phyloP scores from a whole-genome alignment of 64 coral and sea anemone species.

The Pocillopora damicornis region DNA sequence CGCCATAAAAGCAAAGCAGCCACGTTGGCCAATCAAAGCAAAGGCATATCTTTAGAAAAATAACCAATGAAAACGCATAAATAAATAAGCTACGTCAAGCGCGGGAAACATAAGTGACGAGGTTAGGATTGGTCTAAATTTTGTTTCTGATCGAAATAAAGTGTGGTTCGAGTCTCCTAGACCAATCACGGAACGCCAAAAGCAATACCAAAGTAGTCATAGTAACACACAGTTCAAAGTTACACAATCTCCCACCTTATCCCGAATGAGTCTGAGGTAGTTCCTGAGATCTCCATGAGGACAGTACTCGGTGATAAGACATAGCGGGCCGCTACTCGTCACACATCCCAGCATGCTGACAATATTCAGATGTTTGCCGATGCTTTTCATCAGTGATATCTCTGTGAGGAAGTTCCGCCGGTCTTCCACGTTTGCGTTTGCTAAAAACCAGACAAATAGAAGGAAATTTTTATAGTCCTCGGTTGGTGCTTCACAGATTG shows the following conservation, averaged over 20 bases:
- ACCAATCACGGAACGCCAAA: no score
- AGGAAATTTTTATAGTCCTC: background rate
- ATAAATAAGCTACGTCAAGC: no score
- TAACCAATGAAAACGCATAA: no score
- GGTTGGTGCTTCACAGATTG: no score
- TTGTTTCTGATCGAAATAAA: no score
- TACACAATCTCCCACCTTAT: slow-evolving; percentile 48
- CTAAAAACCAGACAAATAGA: background rate
- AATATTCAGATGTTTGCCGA: slow-evolving; percentile 85
- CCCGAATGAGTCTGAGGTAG: slow-evolving; percentile 67
- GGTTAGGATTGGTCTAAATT: no score
- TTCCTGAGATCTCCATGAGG: slow-evolving; percentile 81
- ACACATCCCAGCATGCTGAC: slow-evolving; percentile 91
- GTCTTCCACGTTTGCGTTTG: slow-evolving; percentile 67
- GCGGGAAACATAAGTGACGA: no score
- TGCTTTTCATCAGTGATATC: slow-evolving; percentile 87
- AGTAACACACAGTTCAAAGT: background rate
- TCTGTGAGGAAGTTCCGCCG: slow-evolving; percentile 70
- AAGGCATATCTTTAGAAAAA: no score
- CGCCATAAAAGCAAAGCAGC: no score
- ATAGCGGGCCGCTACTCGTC: slow-evolving; percentile 52
- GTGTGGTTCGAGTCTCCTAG: no score
- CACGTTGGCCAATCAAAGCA: no score
- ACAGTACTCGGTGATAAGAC: slow-evolving; percentile 87
- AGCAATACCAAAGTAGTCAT: background rate